Evolutionary conservation across 2,797 vertebrate species (phyloP), one percentile per base, ranked within the genome.

Genomic region (Philypnodon macrostomus): DNA sequence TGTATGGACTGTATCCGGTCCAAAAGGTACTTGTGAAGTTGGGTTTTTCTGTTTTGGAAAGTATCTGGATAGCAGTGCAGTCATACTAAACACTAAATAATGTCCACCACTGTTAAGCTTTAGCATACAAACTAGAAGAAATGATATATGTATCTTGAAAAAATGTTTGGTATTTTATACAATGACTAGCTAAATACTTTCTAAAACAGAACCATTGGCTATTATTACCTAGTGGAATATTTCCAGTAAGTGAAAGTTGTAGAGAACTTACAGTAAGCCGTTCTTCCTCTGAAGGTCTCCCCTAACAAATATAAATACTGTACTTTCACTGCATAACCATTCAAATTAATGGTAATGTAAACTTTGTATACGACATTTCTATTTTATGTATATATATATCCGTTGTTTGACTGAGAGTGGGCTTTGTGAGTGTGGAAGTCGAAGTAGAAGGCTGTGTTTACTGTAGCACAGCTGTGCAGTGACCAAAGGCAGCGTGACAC

Each of bases 381-480:
- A n/a, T n/a, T n/a, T n/a, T n/a, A n/a, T n/a, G n/a, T n/a, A n/a
- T n/a, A n/a, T n/a, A n/a, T n/a, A n/a, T n/a, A n/a, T n/a, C n/a
- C n/a, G n/a, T n/a, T n/a, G n/a, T n/a, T n/a, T n/a, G n/a, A n/a
- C n/a, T n/a, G 16, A 46, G 27, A 53, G 18, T 19, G 29, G 18
- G 40, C 54, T 31, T 12, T 37, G 48, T 14, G 51, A 53, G 61
- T 58, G 29, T 36, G 38, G 53, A 59, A 65, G 58, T 51, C 42
- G 68, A 73, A 37, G 57, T 31, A 38, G 24, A 10, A 7, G 40
- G 36, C n/a, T 4, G 31, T 85, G 80, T 86, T 86, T 86, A 86
- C 30, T 13, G 23, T 63, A 77, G 29, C 14, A 71, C 84, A 86
- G 84, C 82, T 85, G 84, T 75, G 63, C 11, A 27, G 52, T 48